These are phyloP conservation scores for Xyrichtys novacula DNA, from an alignment of 2,797 vertebrate species.

Conservation along the genomic window DNA sequence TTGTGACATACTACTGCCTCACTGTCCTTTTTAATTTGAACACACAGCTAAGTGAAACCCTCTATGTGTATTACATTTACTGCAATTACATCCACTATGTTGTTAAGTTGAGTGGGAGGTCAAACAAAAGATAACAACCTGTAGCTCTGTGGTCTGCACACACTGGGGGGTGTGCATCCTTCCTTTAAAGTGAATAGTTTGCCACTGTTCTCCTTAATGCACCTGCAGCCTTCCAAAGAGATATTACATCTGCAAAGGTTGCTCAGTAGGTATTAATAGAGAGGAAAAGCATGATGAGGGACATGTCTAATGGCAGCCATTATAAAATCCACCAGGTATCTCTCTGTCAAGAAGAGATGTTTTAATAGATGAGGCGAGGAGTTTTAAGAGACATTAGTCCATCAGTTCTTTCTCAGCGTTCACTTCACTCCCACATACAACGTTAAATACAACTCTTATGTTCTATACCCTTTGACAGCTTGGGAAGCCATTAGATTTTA, in stretches of 20 bases:
- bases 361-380: conserved; percentile 45
- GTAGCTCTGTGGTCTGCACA: too few relatives aligned
- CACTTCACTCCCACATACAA: conserved; percentile 28
- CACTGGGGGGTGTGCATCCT: not conserved
- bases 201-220: conserved; percentile 5
- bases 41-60: too few relatives aligned
- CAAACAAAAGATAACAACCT: too few relatives aligned
- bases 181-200: not conserved
- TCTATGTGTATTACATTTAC: too few relatives aligned
- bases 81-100: too few relatives aligned
- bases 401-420: conserved; percentile 33
- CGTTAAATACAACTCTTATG: conserved; percentile 44
- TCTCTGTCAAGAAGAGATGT: conserved; percentile 10
- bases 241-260: not conserved
- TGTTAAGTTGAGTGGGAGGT: too few relatives aligned
- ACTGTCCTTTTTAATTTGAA: too few relatives aligned
- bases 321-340: conserved; percentile 21
- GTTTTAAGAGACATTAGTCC: conserved; percentile 39
- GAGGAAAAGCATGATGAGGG: conserved; percentile 2
- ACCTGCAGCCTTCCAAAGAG: not conserved
- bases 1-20: too few relatives aligned
- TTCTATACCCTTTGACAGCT: conserved; percentile 44
- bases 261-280: conserved; percentile 7
- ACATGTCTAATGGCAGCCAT: conserved; percentile 29
- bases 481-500: conserved; percentile 46